A percentile compares a stretch with the other conserved stretches of the same genome.
Evolutionary conservation across 2,888 invertebrate species (phyloP).

Genomic region (Ctena decussata): DNA sequence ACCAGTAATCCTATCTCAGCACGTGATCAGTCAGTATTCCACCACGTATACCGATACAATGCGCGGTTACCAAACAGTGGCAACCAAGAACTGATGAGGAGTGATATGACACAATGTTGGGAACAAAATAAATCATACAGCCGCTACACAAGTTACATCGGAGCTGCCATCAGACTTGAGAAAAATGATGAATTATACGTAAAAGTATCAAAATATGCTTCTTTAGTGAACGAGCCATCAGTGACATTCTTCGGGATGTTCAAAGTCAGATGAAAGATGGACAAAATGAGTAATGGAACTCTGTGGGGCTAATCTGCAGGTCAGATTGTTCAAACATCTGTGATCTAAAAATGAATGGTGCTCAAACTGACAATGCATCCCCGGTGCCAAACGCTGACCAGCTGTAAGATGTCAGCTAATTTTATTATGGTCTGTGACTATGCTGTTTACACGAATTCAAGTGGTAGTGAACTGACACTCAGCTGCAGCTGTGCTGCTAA

Average conservation of each 20-base stretch:
- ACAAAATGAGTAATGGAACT: too few species aligned
- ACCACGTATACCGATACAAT: slow-evolving; percentile 68
- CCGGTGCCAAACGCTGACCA: not conserved
- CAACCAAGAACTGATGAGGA: slow-evolving; percentile 63
- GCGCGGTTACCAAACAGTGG: slow-evolving; percentile 65
- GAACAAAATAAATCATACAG: slow-evolving; percentile 61
- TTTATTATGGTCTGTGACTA: too few species aligned
- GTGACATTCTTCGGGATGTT: slow-evolving; percentile 59
- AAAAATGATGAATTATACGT: slow-evolving; percentile 69
- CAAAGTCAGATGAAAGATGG: slow-evolving; percentile 33
- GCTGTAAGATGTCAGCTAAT: too few species aligned
- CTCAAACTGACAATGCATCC: not conserved
- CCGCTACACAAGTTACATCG: slow-evolving; percentile 72
- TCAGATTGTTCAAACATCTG: not conserved
- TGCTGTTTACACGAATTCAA: too few species aligned
- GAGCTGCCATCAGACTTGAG: slow-evolving; percentile 59
- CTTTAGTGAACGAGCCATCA: not conserved
- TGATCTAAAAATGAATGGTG: not conserved
- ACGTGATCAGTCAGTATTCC: slow-evolving; percentile 59
- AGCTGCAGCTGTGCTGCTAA: too few species aligned
- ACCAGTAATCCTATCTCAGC: not conserved
- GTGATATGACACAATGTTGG: slow-evolving; percentile 70
- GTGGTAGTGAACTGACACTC: too few species aligned
- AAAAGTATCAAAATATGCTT: slow-evolving; percentile 56
- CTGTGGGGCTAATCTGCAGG: not conserved